Percentiles rank a stretch among this genome's conserved stretches.
These are phyloP conservation scores for Falco columbarius DNA, from an alignment of 2,797 vertebrate genomes.

Conservation along the genomic window DNA sequence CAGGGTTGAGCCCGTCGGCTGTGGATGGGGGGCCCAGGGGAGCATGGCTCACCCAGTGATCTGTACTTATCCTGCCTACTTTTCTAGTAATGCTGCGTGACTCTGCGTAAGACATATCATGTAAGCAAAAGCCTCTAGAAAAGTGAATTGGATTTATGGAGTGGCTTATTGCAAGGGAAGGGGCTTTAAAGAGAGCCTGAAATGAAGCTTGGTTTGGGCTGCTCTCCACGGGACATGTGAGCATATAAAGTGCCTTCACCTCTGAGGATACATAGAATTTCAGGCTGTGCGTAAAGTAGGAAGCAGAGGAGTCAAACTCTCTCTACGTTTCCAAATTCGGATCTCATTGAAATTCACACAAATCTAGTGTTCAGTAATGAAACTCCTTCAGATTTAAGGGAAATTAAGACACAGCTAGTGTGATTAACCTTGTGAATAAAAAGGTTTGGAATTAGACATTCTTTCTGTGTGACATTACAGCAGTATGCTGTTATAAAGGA, in stretches of 20 bases:
- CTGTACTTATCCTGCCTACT: neutral
- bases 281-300: neutral
- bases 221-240: neutral
- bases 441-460: slow-evolving; percentile 47
- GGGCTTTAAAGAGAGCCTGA: neutral
- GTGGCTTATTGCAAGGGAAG: neutral
- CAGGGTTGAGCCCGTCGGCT: neutral
- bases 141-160: neutral
- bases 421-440: slow-evolving; percentile 51
- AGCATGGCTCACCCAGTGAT: accelerated
- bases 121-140: neutral
- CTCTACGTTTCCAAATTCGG: neutral
- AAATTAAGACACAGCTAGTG: slow-evolving; percentile 36
- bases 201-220: neutral
- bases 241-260: neutral
- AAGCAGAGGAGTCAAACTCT: neutral
- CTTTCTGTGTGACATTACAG: slow-evolving; percentile 33
- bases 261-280: neutral
- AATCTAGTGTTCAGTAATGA: neutral
- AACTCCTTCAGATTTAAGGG: slow-evolving; percentile 29
- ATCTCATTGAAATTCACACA: slow-evolving; percentile 24
- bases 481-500: slow-evolving; percentile 46
- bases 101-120: accelerated
- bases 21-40: neutral
- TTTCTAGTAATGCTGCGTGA: neutral